Evolutionary conservation across 2,797 vertebrate species (phyloP).

Genomic region (Antennarius maculatus): DNA sequence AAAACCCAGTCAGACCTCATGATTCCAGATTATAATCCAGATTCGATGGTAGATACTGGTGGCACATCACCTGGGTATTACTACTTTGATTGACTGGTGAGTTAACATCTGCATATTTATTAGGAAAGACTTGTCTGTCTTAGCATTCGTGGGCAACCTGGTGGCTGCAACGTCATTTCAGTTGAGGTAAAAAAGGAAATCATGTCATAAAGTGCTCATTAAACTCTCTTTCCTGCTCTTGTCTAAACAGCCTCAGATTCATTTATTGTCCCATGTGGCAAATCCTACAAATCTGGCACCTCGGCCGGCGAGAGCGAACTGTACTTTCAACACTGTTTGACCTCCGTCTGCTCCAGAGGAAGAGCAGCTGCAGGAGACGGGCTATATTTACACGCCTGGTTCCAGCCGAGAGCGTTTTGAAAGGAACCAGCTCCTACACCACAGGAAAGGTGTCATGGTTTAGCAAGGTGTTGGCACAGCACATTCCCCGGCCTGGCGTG

Average conservation of each 20-base stretch:
- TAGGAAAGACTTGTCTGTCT: slow-evolving; percentile 45
- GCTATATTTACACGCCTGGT: slow-evolving; percentile 71
- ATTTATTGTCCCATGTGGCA: slow-evolving; percentile 43
- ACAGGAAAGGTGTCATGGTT: slow-evolving; percentile 81
- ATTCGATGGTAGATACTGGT: too few relatives aligned
- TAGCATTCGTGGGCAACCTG: slow-evolving; percentile 29
- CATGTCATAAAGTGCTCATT: slow-evolving; percentile 44
- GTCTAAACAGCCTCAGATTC: slow-evolving; percentile 44
- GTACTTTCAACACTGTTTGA: slow-evolving; percentile 63
- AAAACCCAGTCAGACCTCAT: too few relatives aligned
- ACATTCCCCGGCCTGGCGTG: slow-evolving; percentile 65
- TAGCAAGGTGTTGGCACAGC: slow-evolving; percentile 74
- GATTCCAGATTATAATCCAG: too few relatives aligned
- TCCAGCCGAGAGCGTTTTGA: slow-evolving; percentile 60
- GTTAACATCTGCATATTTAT: background rate
- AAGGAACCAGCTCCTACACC: slow-evolving; percentile 67
- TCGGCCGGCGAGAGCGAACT: slow-evolving; percentile 45
- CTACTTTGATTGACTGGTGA: too few relatives aligned
- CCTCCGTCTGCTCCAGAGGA: slow-evolving; percentile 59
- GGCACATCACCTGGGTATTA: too few relatives aligned
- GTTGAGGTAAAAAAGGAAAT: slow-evolving; percentile 13
- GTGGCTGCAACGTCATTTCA: slow-evolving; percentile 54
- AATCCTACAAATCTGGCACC: slow-evolving; percentile 53
- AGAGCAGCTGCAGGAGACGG: slow-evolving; percentile 57
- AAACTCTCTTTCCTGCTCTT: slow-evolving; percentile 48